These are phyloP conservation scores for Propithecus coquereli DNA, from an alignment of 2,113 vertebrate genomes.

Conservation along the genomic window DNA sequence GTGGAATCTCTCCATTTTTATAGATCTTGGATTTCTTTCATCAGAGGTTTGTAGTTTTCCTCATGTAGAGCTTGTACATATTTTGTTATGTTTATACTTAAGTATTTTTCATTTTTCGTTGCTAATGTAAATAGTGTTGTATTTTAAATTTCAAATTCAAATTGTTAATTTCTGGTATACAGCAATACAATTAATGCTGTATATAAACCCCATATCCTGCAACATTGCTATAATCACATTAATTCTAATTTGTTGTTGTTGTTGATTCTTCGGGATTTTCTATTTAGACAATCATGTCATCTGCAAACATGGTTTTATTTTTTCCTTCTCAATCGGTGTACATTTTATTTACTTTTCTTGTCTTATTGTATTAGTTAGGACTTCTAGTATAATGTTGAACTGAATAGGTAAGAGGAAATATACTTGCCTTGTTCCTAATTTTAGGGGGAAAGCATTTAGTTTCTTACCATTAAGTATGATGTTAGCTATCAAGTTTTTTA, in stretches of 20 bases:
- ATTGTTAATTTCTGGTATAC: not conserved
- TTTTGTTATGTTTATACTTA: not conserved
- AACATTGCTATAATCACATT: not conserved
- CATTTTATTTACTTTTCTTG: not conserved
- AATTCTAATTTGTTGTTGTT: not conserved
- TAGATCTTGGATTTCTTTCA: not conserved
- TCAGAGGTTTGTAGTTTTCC: not conserved
- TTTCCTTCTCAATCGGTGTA: not conserved
- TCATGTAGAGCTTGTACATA: not conserved
- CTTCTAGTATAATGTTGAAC: not conserved
- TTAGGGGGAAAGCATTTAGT: not conserved
- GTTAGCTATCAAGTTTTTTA: not conserved
- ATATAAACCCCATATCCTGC: not conserved
- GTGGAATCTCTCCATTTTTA: not conserved
- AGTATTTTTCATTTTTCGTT: not conserved
- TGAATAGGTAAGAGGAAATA: not conserved
- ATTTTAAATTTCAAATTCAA: not conserved
- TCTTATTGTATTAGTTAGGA: not conserved
- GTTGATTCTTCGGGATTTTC: not conserved
- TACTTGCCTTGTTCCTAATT: not conserved
- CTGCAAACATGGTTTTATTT: not conserved
- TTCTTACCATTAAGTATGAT: not conserved
- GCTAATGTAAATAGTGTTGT: not conserved
- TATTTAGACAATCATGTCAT: not conserved
- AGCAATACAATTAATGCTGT: not conserved